These are phyloP conservation scores for Cynaeus angustus DNA, from an alignment of 2,888 invertebrate species.

Conservation along the genomic window DNA sequence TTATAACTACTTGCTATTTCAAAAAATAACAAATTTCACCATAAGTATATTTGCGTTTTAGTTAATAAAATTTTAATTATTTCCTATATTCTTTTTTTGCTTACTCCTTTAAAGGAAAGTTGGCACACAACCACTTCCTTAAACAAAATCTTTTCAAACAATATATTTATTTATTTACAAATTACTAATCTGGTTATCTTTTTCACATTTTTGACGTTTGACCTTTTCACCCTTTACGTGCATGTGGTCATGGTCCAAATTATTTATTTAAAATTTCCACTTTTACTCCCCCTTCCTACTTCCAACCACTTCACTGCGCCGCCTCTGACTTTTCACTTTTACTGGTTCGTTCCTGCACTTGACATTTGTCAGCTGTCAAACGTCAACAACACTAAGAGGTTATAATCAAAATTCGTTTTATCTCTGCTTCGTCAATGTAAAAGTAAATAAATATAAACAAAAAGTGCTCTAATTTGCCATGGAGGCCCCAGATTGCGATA, in stretches of 20 bases:
- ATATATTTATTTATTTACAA: no score
- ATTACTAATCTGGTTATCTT: no score
- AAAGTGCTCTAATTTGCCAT: slow-evolving; percentile 52
- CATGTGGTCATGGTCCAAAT: neutral
- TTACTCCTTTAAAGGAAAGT: no score
- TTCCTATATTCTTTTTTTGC: no score
- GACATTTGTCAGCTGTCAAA: slow-evolving; percentile 34
- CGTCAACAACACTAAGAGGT: slow-evolving; percentile 15
- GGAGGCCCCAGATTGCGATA: slow-evolving; percentile 63
- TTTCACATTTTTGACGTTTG: neutral
- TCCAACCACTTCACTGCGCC: slow-evolving; percentile 13
- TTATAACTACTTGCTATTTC: no score
- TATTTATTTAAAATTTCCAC: neutral
- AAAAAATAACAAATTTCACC: no score
- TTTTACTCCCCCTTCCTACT: neutral
- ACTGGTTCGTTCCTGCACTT: neutral
- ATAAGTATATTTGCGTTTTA: no score
- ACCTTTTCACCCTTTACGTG: neutral
- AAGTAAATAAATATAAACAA: slow-evolving; percentile 22
- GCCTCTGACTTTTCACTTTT: slow-evolving; percentile 12
- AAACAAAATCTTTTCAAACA: no score
- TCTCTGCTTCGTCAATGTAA: slow-evolving; percentile 38
- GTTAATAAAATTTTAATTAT: no score
- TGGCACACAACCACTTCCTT: no score
- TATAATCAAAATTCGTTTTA: slow-evolving; percentile 38